Conservation (phyloP, 2,113 vertebrate species). For the Atractosteus spatula region DNA sequence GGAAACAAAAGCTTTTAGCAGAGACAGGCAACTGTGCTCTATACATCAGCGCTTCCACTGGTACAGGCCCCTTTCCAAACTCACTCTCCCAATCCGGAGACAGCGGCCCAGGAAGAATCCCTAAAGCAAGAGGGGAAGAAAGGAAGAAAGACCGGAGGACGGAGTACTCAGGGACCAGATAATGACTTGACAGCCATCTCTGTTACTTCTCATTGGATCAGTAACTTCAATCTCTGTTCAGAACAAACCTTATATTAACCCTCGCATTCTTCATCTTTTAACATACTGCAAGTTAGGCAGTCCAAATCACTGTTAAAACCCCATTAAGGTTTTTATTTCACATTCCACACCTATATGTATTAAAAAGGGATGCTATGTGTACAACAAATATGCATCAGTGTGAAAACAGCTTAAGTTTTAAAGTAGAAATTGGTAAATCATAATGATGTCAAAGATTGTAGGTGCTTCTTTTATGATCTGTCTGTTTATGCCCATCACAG, state of each 20-base stretch:
- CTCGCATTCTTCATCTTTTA: conserved; percentile 2
- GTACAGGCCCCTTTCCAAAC: conserved; percentile 68
- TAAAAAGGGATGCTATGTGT: too few relatives aligned
- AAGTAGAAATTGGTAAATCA: too few relatives aligned
- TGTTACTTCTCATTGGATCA: conserved; percentile 25
- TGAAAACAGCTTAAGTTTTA: too few relatives aligned
- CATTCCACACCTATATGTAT: too few relatives aligned
- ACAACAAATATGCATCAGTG: too few relatives aligned
- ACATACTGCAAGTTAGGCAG: too few relatives aligned
- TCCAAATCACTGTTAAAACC: too few relatives aligned
- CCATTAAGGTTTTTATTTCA: too few relatives aligned
- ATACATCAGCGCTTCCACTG: conserved; percentile 89
- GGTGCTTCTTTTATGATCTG: too few relatives aligned
- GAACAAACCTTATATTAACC: conserved; percentile 18
- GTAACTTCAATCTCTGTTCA: conserved; percentile 18
- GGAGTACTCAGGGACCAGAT: conserved; percentile 22
- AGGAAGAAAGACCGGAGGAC: conserved; percentile 29
- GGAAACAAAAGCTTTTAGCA: conserved; percentile 83
- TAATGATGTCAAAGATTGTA: too few relatives aligned
- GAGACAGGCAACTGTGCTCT: conserved; percentile 84
- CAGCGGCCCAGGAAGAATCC: background rate
- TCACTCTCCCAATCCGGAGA: conserved; percentile 73
- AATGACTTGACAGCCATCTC: conserved; percentile 29
- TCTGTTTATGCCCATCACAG: too few relatives aligned
- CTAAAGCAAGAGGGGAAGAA: conserved; percentile 21